phyloP scores from a whole-genome alignment of 2,797 vertebrate genomes.

The Enteromius thamalakanensis region DNA sequence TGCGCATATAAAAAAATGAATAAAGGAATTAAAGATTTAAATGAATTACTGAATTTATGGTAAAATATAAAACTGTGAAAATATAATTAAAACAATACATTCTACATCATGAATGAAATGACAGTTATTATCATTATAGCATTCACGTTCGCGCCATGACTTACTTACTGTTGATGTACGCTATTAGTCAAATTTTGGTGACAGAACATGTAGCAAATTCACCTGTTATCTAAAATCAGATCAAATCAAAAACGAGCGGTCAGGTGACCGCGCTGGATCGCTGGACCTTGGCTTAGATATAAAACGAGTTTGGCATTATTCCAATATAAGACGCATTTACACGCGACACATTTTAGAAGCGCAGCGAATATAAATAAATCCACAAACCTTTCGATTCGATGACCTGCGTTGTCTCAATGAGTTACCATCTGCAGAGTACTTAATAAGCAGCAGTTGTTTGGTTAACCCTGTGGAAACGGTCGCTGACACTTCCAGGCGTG shows the following conservation, averaged over 20 bases:
- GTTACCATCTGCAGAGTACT: not conserved
- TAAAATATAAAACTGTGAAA: not conserved
- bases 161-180: not conserved
- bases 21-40: not conserved
- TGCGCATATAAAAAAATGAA: not conserved
- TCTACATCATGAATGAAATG: not conserved
- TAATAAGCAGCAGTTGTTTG: not conserved
- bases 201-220: not conserved
- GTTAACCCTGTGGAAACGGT: not conserved
- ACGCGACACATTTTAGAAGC: not conserved
- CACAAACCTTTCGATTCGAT: constrained; percentile 41
- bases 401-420: not conserved
- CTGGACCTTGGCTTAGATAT: not conserved
- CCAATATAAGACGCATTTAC: not conserved
- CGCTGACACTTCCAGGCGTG: constrained; percentile 11
- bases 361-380: not conserved
- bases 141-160: not conserved
- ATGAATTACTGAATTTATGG: not conserved
- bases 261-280: not conserved
- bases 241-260: not conserved
- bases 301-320: not conserved
- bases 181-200: not conserved
- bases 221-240: constrained; percentile 1
- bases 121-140: not conserved
- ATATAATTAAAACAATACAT: not conserved